phyloP scores from a whole-genome alignment of 2,113 vertebrate genomes.

The Pterocles burchelli region DNA sequence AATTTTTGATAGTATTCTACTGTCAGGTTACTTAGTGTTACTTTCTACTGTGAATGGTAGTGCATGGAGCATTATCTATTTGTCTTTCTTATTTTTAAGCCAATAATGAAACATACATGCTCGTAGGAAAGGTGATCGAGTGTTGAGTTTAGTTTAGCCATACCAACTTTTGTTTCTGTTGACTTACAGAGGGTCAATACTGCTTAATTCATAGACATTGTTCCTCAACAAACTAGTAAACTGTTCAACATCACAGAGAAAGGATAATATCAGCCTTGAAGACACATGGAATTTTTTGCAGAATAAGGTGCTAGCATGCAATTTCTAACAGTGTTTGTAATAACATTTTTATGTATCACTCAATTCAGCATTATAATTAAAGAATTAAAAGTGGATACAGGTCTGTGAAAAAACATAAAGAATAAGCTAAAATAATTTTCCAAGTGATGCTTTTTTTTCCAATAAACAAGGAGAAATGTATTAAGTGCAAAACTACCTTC shows the following conservation, averaged over 20 bases:
- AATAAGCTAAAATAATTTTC: background rate
- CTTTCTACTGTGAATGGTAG: background rate
- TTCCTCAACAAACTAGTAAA: background rate
- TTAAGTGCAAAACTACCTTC: background rate
- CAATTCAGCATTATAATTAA: background rate
- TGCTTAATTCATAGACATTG: accelerated
- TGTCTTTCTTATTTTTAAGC: background rate
- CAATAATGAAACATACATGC: background rate
- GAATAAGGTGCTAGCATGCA: background rate
- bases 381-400: background rate
- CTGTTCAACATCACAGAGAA: background rate
- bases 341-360: background rate
- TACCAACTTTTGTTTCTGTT: background rate
- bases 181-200: background rate
- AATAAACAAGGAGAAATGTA: background rate
- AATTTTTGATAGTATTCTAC: background rate
- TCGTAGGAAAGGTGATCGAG: background rate
- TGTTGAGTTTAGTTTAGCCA: background rate
- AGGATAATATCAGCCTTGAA: background rate
- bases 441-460: background rate
- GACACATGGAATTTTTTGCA: background rate
- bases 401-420: background rate
- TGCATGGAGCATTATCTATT: background rate
- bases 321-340: background rate
- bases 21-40: background rate